These are phyloP conservation scores for Lepus townsendii DNA, from an alignment of 2,797 vertebrate genomes.

Conservation along the genomic window DNA sequence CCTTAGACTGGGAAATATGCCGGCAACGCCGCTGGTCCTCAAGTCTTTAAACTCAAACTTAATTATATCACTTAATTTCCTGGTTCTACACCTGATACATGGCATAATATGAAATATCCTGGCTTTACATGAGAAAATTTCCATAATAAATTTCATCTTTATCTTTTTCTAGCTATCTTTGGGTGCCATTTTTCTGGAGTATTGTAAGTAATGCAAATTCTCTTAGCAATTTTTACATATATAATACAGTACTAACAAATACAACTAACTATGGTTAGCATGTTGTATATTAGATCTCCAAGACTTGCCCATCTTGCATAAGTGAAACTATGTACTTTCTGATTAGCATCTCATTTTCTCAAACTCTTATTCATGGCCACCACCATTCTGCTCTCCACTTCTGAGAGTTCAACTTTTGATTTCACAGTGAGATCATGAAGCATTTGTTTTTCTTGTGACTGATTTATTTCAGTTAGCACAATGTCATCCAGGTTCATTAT, in stretches of 20 bases:
- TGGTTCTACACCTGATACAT: background rate
- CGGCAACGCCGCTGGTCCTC: background rate
- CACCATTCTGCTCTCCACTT: background rate
- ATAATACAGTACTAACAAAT: background rate
- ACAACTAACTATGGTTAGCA: background rate
- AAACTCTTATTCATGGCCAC: background rate
- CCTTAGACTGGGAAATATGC: background rate
- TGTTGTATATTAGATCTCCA: background rate
- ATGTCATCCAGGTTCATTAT: background rate
- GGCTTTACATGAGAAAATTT: background rate
- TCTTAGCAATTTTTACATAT: background rate
- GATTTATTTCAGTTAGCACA: slow-evolving; percentile 12
- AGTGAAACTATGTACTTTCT: background rate
- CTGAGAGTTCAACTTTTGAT: background rate
- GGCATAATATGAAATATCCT: background rate
- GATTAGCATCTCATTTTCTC: background rate
- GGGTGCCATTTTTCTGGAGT: background rate
- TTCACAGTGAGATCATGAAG: background rate
- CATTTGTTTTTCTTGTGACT: background rate
- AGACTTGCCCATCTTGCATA: background rate
- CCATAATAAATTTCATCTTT: background rate
- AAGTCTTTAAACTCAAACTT: background rate
- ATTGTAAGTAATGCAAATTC: background rate
- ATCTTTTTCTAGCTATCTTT: background rate
- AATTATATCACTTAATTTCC: background rate